Base-by-base conservation (phyloP, 2,113 vertebrate species). In the Chunga burmeisteri region DNA sequence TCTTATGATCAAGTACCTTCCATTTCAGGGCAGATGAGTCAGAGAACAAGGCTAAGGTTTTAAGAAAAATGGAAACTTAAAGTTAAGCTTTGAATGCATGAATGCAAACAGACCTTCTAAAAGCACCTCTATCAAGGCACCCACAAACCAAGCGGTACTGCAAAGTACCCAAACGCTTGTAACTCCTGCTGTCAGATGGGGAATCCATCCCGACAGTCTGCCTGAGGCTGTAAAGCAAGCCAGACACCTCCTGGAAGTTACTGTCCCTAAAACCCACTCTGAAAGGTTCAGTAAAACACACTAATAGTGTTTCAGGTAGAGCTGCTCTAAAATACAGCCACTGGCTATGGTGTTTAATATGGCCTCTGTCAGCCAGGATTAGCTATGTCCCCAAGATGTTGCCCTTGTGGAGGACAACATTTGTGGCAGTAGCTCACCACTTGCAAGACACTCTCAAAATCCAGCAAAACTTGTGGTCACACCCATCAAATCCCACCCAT, bases 1-100 rank as follows among this genome's bases (percentile, higher is more conserved):
- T 83, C 63, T 71, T 53, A 29, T 5, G 53, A 89, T 94, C 61
- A 75, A 89, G 80, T 36, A 75, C 30, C 20, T 52, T 79, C 13
- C 2, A 74, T 81, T 89, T 81, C 65, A 72, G 73, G 62, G 53
- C 49, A 85, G 66, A 70, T 1, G 3, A 59, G 36, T 38, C 30
- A 83, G 75, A 94, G 72, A 71, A 93, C 68, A 91, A 67, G 68
- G 56, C n/a, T 77, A 91, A 75, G 44, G 67, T 52, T 89, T 84
- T 65, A 71, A 70, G 59, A 42, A n/a, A 72, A 73, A n/a, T n/a
- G 49, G 40, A 68, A 46, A 49, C n/a, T 49, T 15, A 8, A 85
- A 80, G 56, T 66, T 44, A 73, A 88, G 59, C 65, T 95, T 79
- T 84, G 70, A 93, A 87, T 7, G 7, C n/a, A 40, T 7, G 21